Percentiles rank a stretch among this genome's conserved stretches.
Conservation (phyloP, 2,113 vertebrate genomes). For the Oenanthe oenanthe region DNA sequence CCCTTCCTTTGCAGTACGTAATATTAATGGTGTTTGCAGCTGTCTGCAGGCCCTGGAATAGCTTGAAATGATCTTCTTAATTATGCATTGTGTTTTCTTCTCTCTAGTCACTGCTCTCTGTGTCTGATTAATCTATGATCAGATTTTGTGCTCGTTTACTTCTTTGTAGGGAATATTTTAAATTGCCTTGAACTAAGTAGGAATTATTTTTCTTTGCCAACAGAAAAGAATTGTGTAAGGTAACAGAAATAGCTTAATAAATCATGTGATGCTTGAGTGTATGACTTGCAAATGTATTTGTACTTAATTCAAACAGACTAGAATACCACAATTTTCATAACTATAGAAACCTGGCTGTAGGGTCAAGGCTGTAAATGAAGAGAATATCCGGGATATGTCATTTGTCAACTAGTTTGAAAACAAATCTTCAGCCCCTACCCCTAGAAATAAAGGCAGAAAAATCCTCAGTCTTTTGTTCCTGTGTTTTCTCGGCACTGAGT, state of each 20-base stretch:
- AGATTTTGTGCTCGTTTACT: neutral
- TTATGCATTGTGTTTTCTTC: neutral
- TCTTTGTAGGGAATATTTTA: slow-evolving; percentile 4
- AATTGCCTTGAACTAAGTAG: slow-evolving; percentile 30
- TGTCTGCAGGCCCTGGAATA: neutral
- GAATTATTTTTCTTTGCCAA: neutral
- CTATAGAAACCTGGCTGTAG: neutral
- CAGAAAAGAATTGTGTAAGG: neutral
- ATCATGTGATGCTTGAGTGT: neutral
- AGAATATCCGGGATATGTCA: neutral
- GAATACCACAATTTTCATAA: neutral
- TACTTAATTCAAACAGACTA: neutral
- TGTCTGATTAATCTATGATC: neutral
- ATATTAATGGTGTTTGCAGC: slow-evolving; percentile 45
- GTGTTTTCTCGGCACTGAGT: neutral
- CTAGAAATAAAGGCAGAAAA: neutral
- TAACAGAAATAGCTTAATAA: slow-evolving; percentile 24
- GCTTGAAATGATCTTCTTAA: neutral
- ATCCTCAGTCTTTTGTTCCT: neutral
- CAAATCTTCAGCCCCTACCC: neutral
- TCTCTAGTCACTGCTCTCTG: neutral
- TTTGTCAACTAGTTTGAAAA: neutral
- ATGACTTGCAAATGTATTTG: slow-evolving; percentile 4
- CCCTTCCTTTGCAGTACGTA: neutral
- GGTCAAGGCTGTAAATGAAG: neutral